These are phyloP conservation scores for Nyctibius grandis DNA, from an alignment of 2,797 vertebrate genomes.

Conservation along the genomic window DNA sequence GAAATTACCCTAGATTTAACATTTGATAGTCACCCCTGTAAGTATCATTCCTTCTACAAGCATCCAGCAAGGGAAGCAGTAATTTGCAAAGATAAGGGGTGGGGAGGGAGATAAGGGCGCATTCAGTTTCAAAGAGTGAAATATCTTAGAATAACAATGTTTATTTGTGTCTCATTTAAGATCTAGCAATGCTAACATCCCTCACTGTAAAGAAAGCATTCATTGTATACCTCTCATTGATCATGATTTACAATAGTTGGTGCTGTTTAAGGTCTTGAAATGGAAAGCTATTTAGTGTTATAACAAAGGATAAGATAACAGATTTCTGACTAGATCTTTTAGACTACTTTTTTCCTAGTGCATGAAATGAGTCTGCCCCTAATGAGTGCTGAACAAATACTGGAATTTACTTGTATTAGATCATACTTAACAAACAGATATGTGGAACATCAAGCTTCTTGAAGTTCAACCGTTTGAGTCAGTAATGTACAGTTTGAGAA, in stretches of 20 bases:
- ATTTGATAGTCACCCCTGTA: not conserved
- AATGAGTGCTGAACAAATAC: not conserved
- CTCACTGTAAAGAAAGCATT: not conserved
- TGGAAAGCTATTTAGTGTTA: not conserved
- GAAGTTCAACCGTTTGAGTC: not conserved
- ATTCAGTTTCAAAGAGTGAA: not conserved
- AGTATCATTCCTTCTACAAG: not conserved
- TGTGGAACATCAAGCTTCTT: not conserved
- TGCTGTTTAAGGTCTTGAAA: not conserved
- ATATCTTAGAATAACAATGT: not conserved
- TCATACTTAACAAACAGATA: not conserved
- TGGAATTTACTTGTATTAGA: not conserved
- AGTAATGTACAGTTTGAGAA: not conserved
- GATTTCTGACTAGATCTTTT: not conserved
- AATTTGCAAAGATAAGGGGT: not conserved
- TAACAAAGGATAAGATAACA: not conserved
- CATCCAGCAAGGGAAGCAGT: not conserved
- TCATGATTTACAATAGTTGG: not conserved
- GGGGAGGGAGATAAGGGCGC: not conserved
- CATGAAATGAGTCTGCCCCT: not conserved
- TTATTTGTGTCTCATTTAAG: not conserved
- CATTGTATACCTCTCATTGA: not conserved
- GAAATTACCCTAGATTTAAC: not conserved
- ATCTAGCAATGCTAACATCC: not conserved
- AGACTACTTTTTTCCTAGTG: not conserved